These are phyloP conservation scores for Perdita meconis DNA, from an alignment of 2,888 invertebrate genomes.

Conservation along the genomic window DNA sequence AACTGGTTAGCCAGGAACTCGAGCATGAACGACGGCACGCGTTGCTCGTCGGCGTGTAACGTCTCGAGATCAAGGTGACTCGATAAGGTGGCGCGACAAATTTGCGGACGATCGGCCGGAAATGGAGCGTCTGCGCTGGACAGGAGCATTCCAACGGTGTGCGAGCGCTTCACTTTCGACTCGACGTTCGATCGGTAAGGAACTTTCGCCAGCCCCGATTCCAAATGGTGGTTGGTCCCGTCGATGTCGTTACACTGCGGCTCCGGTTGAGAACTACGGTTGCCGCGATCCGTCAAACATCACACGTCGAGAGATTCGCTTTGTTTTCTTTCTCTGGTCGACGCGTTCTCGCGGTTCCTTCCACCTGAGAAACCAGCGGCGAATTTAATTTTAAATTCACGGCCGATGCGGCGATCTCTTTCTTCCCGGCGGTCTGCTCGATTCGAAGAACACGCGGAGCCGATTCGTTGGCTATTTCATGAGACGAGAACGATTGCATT, in stretches of 20 bases:
- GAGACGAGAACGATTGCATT: slow-evolving; percentile 29
- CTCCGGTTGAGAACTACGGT: slow-evolving; percentile 21
- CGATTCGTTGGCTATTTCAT: slow-evolving; percentile 27
- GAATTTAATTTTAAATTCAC: slow-evolving; percentile 48
- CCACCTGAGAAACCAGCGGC: neutral
- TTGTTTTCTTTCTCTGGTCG: too few species aligned
- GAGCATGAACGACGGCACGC: slow-evolving; percentile 18
- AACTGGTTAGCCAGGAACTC: slow-evolving; percentile 61
- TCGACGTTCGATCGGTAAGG: slow-evolving; percentile 39
- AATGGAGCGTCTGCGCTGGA: slow-evolving; percentile 54
- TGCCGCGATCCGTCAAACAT: slow-evolving; percentile 16
- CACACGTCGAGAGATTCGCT: slow-evolving; percentile 21
- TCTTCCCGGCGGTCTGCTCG: slow-evolving; percentile 20
- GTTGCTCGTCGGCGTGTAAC: slow-evolving; percentile 27
- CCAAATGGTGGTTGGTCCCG: neutral
- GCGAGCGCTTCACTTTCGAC: slow-evolving; percentile 43
- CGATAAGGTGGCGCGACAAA: slow-evolving; percentile 38
- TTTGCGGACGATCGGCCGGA: slow-evolving; percentile 50
- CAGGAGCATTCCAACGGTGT: slow-evolving; percentile 75
- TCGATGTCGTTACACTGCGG: neutral
- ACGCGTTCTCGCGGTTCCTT: too few species aligned
- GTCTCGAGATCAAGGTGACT: slow-evolving; percentile 38
- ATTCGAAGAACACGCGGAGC: slow-evolving; percentile 26
- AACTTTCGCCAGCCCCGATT: slow-evolving; percentile 3
- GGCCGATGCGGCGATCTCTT: slow-evolving; percentile 27